These are phyloP conservation scores for Pseudomyrmex cubaensis DNA, from an alignment of 1,140 invertebrate species.

Conservation along the genomic window DNA sequence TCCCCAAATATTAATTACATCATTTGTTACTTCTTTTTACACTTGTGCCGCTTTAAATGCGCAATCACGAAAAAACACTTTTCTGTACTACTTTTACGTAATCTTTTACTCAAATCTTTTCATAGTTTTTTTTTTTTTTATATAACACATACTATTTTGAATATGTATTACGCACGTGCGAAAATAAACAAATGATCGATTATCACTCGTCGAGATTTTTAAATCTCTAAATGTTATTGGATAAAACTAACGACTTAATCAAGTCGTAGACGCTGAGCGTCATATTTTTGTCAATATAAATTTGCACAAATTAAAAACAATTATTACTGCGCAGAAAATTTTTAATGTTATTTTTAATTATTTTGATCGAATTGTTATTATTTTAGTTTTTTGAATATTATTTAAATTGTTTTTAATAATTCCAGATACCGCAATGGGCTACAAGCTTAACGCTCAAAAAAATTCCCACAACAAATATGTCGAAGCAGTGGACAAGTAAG, in stretches of 20 bases:
- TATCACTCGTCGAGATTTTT: background rate
- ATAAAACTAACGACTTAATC: too few relatives aligned
- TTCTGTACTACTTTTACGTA: background rate
- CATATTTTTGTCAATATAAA: too few relatives aligned
- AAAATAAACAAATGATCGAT: background rate
- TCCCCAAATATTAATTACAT: conserved; percentile 1
- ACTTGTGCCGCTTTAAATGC: background rate
- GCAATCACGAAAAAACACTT: background rate
- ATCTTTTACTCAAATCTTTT: background rate
- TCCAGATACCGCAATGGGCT: conserved; percentile 89
- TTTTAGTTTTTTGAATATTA: too few relatives aligned
- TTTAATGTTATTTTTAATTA: too few relatives aligned
- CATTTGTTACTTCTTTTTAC: background rate
- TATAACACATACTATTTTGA: conserved; percentile 5
- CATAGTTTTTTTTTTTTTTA: background rate
- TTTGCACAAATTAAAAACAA: too few relatives aligned
- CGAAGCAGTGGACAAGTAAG: conserved; percentile 86
- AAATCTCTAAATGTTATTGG: background rate
- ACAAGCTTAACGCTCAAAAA: conserved; percentile 87
- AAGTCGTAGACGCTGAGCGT: too few relatives aligned
- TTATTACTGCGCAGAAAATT: too few relatives aligned
- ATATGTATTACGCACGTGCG: background rate
- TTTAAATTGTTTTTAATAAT: conserved; percentile 2
- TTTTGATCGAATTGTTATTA: too few relatives aligned
- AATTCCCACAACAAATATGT: conserved; percentile 87